phyloP scores from a whole-genome alignment of 2,113 vertebrate species.

The Danionella cerebrum region DNA sequence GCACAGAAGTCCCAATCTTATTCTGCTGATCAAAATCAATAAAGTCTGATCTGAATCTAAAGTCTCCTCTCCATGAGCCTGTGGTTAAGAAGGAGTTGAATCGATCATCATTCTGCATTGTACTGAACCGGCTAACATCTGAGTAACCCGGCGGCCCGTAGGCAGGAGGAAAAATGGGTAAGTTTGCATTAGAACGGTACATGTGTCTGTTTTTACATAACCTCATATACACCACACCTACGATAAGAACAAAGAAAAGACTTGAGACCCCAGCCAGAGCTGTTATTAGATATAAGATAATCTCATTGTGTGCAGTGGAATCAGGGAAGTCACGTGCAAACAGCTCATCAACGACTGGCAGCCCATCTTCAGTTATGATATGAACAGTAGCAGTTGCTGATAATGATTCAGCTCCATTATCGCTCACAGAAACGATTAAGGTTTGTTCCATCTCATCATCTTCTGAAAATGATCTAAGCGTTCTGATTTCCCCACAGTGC shows the following conservation, averaged over 20 bases:
- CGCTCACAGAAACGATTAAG: constrained; percentile 49
- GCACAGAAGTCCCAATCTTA: constrained; percentile 47
- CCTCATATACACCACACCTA: constrained; percentile 49
- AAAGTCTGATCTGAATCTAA: constrained; percentile 50
- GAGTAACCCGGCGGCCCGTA: constrained; percentile 50
- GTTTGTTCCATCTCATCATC: constrained; percentile 50
- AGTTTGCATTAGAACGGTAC: constrained; percentile 43
- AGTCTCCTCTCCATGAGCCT: constrained; percentile 59
- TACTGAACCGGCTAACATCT: constrained; percentile 54
- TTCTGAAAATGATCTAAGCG: constrained; percentile 45
- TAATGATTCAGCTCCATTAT: constrained; percentile 54
- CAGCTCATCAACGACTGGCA: constrained; percentile 53
- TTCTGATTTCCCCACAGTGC: constrained; percentile 58
- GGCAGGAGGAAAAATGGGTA: constrained; percentile 54
- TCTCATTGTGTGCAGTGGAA: constrained; percentile 27
- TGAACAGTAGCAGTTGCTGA: constrained; percentile 56
- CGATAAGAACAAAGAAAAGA: constrained; percentile 52
- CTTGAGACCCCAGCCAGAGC: constrained; percentile 51
- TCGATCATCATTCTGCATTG: constrained; percentile 52
- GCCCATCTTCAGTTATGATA: constrained; percentile 45
- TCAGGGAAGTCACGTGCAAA: constrained; percentile 42
- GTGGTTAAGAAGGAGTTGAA: constrained; percentile 61
- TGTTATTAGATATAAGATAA: constrained; percentile 62
- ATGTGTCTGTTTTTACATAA: constrained; percentile 45
- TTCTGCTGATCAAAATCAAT: constrained; percentile 59